Conservation (phyloP, 2,888 invertebrate genomes). For the Rotaria socialis region DNA sequence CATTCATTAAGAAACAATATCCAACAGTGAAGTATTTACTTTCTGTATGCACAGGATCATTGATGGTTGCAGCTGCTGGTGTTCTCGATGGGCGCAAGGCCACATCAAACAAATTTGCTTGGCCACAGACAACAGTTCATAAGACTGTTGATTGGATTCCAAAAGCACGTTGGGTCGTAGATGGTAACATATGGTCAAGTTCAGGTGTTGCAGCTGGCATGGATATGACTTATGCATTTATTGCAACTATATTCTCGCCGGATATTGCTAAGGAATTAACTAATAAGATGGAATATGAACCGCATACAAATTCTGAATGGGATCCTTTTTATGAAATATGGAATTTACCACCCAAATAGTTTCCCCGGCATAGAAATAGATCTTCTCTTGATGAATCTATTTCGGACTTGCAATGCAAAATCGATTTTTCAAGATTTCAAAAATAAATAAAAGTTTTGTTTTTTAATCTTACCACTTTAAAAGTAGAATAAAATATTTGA, state of each 20-base stretch:
- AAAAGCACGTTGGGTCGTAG: neutral
- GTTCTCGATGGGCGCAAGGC: neutral
- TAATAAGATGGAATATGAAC: neutral
- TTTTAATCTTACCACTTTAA: too few relatives aligned
- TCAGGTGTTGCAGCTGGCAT: constrained; percentile 7
- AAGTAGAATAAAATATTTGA: too few relatives aligned
- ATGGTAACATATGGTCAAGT: constrained; percentile 1
- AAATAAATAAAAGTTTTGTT: too few relatives aligned
- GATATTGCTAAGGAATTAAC: neutral
- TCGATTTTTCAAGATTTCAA: too few relatives aligned
- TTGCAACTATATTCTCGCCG: neutral
- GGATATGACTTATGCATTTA: constrained; percentile 13
- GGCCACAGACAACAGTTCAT: neutral
- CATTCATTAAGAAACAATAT: neutral
- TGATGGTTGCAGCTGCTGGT: neutral
- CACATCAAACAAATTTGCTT: neutral
- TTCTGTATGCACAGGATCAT: neutral
- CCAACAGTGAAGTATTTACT: neutral
- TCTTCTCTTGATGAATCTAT: too few relatives aligned
- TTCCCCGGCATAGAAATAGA: too few relatives aligned
- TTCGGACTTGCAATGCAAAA: too few relatives aligned
- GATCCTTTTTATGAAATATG: constrained; percentile 6
- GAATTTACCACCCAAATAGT: neutral
- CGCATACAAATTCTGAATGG: neutral
- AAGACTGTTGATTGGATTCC: neutral